Evolutionary conservation across 2,888 invertebrate genomes (phyloP).

Genomic region (Synanthedon tipuliformis): DNA sequence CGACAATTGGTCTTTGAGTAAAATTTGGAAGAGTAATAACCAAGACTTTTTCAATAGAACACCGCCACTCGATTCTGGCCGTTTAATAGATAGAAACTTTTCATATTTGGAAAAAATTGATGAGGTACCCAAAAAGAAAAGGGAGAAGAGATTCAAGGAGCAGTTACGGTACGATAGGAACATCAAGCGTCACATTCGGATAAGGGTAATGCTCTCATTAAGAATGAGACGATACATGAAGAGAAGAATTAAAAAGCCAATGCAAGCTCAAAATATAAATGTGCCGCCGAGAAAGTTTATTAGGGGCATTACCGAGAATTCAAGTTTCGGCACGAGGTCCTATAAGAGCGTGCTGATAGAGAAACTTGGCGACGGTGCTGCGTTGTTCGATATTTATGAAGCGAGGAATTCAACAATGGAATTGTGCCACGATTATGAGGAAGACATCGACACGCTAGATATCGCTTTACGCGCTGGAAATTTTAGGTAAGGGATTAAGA

Average conservation of each 20-base stretch:
- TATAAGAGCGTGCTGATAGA: constrained; percentile 55
- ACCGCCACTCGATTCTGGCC: constrained; percentile 30
- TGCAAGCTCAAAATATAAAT: constrained; percentile 28
- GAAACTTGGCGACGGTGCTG: constrained; percentile 50
- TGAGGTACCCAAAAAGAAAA: constrained; percentile 44
- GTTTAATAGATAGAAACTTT: constrained; percentile 29
- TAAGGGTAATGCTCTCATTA: constrained; percentile 76
- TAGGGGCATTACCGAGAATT: constrained; percentile 38
- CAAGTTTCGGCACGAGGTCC: constrained; percentile 56
- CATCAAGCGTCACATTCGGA: constrained; percentile 73
- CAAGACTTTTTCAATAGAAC: constrained; percentile 43
- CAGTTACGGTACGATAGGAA: constrained; percentile 68
- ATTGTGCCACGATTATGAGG: constrained; percentile 57
- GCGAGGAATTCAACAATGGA: constrained; percentile 59
- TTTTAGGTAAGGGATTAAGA: constrained; percentile 43
- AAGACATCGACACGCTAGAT: constrained; percentile 60
- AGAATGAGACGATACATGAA: constrained; percentile 71
- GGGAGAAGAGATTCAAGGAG: constrained; percentile 51
- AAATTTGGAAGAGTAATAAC: constrained; percentile 56
- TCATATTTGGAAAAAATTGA: constrained; percentile 46
- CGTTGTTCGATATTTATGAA: constrained; percentile 57
- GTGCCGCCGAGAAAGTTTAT: constrained; percentile 49
- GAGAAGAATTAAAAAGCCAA: constrained; percentile 32
- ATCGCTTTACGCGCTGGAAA: constrained; percentile 65
- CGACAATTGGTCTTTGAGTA: constrained; percentile 66